A percentile compares a stretch with the other conserved stretches of the same genome.
Evolutionary conservation across 2,888 invertebrate species (phyloP).

Genomic region (Melipona bicolor): DNA sequence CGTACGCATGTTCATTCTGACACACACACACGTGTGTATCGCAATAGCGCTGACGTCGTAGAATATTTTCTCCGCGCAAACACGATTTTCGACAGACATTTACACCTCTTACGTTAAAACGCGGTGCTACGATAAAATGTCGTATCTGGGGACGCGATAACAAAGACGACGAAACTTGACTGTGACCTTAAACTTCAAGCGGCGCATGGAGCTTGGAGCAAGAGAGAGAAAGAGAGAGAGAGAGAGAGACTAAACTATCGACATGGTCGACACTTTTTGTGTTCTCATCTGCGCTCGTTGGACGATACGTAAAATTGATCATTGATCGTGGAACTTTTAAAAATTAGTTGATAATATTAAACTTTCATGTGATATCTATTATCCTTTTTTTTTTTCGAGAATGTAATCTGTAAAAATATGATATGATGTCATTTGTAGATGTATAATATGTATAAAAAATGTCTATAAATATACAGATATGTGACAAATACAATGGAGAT

Average conservation of each 20-base stretch:
- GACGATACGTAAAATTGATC: neutral
- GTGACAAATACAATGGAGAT: too few species aligned
- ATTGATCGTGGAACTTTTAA: too few species aligned
- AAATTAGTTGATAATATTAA: too few species aligned
- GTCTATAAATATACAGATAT: neutral
- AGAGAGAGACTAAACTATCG: neutral
- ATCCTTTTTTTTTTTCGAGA: too few species aligned
- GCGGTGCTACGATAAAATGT: slow-evolving; percentile 36
- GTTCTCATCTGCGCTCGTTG: neutral
- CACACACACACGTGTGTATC: too few species aligned
- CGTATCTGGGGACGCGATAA: slow-evolving; percentile 62
- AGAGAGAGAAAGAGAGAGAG: neutral
- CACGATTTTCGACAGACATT: slow-evolving; percentile 26
- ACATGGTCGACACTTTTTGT: neutral
- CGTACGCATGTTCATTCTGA: too few species aligned
- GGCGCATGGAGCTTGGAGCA: slow-evolving; percentile 28
- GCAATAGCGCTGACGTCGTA: neutral
- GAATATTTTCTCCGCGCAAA: slow-evolving; percentile 34
- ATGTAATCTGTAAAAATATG: too few species aligned
- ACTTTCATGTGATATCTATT: neutral
- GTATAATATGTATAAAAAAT: neutral
- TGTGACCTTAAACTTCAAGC: slow-evolving; percentile 72
- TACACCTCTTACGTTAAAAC: slow-evolving; percentile 37
- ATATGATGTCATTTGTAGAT: neutral
- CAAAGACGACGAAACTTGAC: slow-evolving; percentile 52